Conservation (phyloP, 2,888 invertebrate species). For the Leptopilina drosophilae region DNA sequence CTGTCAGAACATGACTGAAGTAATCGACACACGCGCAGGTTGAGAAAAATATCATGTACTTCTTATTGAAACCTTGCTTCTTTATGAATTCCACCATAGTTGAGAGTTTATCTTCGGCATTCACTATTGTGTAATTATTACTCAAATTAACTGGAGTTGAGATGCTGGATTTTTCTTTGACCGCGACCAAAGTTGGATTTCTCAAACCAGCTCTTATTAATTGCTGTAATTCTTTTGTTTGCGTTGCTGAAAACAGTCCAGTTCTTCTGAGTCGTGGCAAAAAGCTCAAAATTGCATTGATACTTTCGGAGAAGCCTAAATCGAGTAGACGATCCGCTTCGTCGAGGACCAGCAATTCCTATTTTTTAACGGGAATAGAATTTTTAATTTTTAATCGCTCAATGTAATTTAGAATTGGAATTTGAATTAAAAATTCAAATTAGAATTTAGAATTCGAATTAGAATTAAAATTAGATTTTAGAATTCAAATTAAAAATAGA, state of each 20-base stretch:
- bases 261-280: conserved; percentile 96
- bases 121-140: conserved; percentile 89
- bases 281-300: conserved; percentile 92
- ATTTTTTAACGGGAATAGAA: conserved; percentile 19
- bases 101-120: conserved; percentile 89
- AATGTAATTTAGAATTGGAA: background rate
- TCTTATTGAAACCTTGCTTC: conserved; percentile 79
- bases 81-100: conserved; percentile 89
- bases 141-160: conserved; percentile 85
- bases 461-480: no score
- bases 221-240: conserved; percentile 95
- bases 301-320: conserved; percentile 90
- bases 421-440: no score
- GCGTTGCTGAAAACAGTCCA: conserved; percentile 99
- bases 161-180: conserved; percentile 89
- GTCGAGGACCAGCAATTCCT: conserved; percentile 95
- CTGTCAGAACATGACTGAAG: conserved; percentile 77
- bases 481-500: no score
- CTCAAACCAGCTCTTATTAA: conserved; percentile 94
- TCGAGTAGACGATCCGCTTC: conserved; percentile 97
- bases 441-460: no score
- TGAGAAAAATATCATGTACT: conserved; percentile 92
- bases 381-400: background rate
- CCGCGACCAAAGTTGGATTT: conserved; percentile 93
- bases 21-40: conserved; percentile 98